Evolutionary conservation across 2,797 vertebrate species (phyloP), one percentile per base, ranked within the genome.

Genomic region (Peromyscus melanophrys): DNA sequence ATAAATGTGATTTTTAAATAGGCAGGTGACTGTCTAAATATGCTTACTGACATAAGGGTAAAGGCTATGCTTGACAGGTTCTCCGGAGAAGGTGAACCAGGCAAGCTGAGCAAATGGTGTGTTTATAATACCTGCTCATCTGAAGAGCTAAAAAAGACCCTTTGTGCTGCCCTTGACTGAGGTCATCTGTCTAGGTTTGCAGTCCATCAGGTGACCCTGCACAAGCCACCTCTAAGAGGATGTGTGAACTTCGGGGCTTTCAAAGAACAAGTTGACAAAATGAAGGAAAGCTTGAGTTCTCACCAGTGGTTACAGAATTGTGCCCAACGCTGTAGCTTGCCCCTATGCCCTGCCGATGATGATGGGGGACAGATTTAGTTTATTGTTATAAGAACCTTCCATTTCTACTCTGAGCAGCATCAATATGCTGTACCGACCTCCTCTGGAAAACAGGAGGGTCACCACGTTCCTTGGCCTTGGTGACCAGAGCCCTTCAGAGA

Each of bases 141-240:
- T 77, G 80, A 78, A 95, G 78, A 59, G 0, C 59, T 57, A 37
- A 6, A 65, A 43, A 1, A 43, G 3, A 34, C 5, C 23, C 83
- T 61, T 37, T 34, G 0, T 0, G 0, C 52, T 61, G 17, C 6
- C n/a, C 0, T 0, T 0, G 16, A 55, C 83, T n/a, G 7, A 8
- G 57, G 4, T 19, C 0, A 12, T 83, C 55, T 7, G 31, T 40
- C 25, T 14, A 17, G 40, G 55, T 23, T n/a, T 37, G 55, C 61
- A 83, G 95, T 21, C 73, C 6, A 7, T 10, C 40, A 9, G 61
- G 27, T 14, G 78, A 2, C 21, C 0, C 23, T 34, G 69, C n/a
- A 2, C 4, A 16, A 75, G 55, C 57, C 75, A 43, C 3, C 3
- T 3, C 75, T 4, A 11, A 46, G n/a, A 21, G 43, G 34, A 49